Evolutionary conservation across 2,888 invertebrate genomes (phyloP).

Genomic region (Cheilosia soror): DNA sequence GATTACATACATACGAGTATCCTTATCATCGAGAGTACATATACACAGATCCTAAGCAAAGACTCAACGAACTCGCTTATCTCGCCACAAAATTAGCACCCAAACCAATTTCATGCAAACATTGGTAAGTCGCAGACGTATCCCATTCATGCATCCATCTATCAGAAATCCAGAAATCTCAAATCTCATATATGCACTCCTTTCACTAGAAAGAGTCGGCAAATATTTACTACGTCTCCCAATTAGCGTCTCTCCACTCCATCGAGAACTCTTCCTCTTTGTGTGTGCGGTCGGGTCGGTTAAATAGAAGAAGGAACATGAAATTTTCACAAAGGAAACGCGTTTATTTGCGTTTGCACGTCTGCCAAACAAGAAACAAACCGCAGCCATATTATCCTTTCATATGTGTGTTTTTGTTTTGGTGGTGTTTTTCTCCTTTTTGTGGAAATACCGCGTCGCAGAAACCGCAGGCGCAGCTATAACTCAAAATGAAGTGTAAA

Average conservation of each 20-base stretch:
- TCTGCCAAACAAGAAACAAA: slow-evolving; percentile 43
- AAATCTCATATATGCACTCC: slow-evolving; percentile 25
- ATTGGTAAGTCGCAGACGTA: slow-evolving; percentile 17
- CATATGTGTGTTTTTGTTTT: neutral
- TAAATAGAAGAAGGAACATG: slow-evolving; percentile 3
- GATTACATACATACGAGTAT: neutral
- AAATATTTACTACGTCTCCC: slow-evolving; percentile 71
- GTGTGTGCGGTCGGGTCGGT: slow-evolving; percentile 21
- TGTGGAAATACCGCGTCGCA: slow-evolving; percentile 43
- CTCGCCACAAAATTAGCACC: slow-evolving; percentile 67
- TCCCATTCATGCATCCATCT: slow-evolving; percentile 15
- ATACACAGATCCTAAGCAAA: slow-evolving; percentile 46
- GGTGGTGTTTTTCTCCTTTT: neutral
- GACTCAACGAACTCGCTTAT: slow-evolving; percentile 38
- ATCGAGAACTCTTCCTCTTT: slow-evolving; percentile 48
- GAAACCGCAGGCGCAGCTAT: slow-evolving; percentile 53
- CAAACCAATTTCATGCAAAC: slow-evolving; percentile 42
- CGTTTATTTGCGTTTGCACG: slow-evolving; percentile 53
- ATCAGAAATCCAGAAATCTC: neutral
- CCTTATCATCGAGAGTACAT: slow-evolving; percentile 23
- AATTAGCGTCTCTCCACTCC: slow-evolving; percentile 71
- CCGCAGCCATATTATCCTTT: slow-evolving; percentile 68
- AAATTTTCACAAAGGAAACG: slow-evolving; percentile 38
- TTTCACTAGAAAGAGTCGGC: slow-evolving; percentile 41
- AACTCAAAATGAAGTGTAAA: slow-evolving; percentile 38